A percentile compares a stretch with the other conserved stretches of the same genome.
These are phyloP conservation scores for Triplophysa dalaica DNA, from an alignment of 2,113 vertebrate species.

Conservation along the genomic window DNA sequence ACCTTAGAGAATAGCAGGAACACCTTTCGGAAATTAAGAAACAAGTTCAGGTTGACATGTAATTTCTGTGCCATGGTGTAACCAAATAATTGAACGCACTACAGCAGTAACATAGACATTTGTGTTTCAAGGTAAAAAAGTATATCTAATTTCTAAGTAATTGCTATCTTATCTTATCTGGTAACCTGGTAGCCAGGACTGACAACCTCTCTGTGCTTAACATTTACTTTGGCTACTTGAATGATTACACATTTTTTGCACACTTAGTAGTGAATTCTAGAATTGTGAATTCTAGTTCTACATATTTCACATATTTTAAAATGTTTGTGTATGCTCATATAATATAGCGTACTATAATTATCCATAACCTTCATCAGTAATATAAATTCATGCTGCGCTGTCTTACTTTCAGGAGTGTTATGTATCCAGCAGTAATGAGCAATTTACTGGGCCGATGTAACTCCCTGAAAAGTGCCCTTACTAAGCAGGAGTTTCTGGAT, in stretches of 20 bases:
- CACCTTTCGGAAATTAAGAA: background rate
- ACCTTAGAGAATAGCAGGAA: background rate
- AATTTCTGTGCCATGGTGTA: background rate
- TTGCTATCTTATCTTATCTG: background rate
- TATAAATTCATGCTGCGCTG: background rate
- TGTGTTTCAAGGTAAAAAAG: too few species aligned
- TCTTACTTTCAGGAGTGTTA: slow-evolving; percentile 63
- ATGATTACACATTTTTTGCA: background rate
- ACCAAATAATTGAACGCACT: background rate
- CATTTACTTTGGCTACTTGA: background rate
- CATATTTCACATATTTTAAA: background rate
- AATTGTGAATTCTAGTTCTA: background rate
- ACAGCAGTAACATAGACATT: background rate
- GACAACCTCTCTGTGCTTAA: background rate
- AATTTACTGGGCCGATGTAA: slow-evolving; percentile 75
- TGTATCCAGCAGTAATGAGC: slow-evolving; percentile 79
- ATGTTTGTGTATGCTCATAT: background rate
- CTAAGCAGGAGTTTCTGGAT: slow-evolving; percentile 72
- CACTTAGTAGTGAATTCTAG: background rate
- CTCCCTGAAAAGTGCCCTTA: slow-evolving; percentile 60
- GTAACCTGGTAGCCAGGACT: background rate
- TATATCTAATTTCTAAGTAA: background rate
- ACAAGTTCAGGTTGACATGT: background rate
- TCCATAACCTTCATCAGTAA: background rate
- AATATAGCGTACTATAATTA: background rate